These are phyloP conservation scores for Enteromius trimaculatus DNA, from an alignment of 2,797 vertebrate species.

Conservation along the genomic window DNA sequence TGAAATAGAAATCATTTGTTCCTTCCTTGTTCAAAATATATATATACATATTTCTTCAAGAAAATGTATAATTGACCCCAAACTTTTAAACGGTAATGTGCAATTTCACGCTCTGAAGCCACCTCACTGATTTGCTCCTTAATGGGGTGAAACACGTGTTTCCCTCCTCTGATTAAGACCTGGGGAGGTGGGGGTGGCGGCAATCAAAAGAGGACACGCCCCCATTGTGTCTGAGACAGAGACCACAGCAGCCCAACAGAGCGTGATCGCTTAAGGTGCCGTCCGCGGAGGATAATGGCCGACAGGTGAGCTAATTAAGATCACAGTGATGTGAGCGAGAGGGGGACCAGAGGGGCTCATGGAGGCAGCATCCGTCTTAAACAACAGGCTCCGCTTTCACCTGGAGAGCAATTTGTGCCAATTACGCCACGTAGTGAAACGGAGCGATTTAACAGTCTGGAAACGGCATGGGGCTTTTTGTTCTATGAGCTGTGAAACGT, in stretches of 20 bases:
- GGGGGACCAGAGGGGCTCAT: constrained; percentile 35
- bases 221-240: constrained; percentile 72
- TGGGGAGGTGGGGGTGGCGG: background rate
- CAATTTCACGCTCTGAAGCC: constrained; percentile 77
- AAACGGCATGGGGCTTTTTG: constrained; percentile 80
- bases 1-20: too few relatives aligned
- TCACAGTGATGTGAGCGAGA: constrained; percentile 69
- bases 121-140: constrained; percentile 60
- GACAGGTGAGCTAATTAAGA: constrained; percentile 78
- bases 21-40: background rate
- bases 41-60: background rate
- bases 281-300: constrained; percentile 61
- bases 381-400: constrained; percentile 84
- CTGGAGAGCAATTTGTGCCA: constrained; percentile 85
- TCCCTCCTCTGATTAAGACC: constrained; percentile 29
- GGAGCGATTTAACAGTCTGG: constrained; percentile 83
- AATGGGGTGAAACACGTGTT: constrained; percentile 13
- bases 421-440: constrained; percentile 83
- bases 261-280: constrained; percentile 76
- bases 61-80: background rate
- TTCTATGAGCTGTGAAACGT: constrained; percentile 36
- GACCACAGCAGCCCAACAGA: constrained; percentile 72
- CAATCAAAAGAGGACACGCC: constrained; percentile 22
- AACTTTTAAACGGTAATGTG: constrained; percentile 35
- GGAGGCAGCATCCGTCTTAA: constrained; percentile 75